Evolutionary conservation across 2,888 invertebrate species (phyloP), one percentile per base, ranked within the genome.

Genomic region (Metallyticus violacea): DNA sequence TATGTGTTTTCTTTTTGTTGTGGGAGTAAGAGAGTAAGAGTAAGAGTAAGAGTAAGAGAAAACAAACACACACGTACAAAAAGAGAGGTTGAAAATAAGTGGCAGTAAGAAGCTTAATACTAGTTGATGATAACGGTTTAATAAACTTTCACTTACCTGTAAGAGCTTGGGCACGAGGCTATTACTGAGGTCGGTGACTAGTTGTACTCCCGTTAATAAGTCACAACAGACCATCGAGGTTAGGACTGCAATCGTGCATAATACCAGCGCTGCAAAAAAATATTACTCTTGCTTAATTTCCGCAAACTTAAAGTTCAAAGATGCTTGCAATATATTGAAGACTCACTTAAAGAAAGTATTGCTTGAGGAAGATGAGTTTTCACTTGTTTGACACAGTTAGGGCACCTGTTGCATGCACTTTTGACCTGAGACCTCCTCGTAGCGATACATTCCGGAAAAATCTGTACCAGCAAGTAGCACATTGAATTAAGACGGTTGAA

Each of bases 81-180:
- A n/a, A n/a, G n/a, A n/a, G n/a, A n/a, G n/a, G n/a, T 79, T n/a
- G 26, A 27, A 79, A 79, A 15, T 15, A 3, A 26, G 0, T 79
- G 77, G 15, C 77, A 77, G 79, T 9, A 27, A 27, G 26, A 26
- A 81, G 28, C 25, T 26, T 25, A 25, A 27, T 25, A 15, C 30
- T 27, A 84, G 6, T 40, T n/a, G n/a, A n/a, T n/a, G n/a, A n/a
- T n/a, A n/a, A n/a, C n/a, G n/a, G n/a, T n/a, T n/a, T n/a, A n/a
- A n/a, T n/a, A n/a, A 15, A 15, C 29, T 62, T 30, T 15, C 25
- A 85, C 81, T 83, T 9, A 87, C 88, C 87, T 88, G 88, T 27
- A 87, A 88, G 78, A 88, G 87, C 80, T 88, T 88, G 0, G 88
- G 88, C 15, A 88, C 87, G 25, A 88, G 85, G 82, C 76, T 87